phyloP scores from a whole-genome alignment of 2,888 invertebrate genomes.

The Cataglyphis albicans region DNA sequence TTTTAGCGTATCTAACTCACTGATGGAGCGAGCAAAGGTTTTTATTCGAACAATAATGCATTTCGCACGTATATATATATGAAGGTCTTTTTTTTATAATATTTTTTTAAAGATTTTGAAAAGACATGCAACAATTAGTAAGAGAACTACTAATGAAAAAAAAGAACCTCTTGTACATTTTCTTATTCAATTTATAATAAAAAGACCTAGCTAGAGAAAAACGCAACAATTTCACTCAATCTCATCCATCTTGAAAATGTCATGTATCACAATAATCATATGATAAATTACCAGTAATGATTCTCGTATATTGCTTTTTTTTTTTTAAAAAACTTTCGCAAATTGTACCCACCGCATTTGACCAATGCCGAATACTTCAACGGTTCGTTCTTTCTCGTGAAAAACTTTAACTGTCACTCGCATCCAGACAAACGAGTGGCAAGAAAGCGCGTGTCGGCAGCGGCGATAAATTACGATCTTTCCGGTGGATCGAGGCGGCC shows the following conservation, averaged over 20 bases:
- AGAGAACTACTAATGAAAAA: not conserved
- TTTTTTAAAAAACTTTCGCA: not conserved
- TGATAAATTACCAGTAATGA: slow-evolving; percentile 9
- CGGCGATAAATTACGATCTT: slow-evolving; percentile 74
- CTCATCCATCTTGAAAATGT: slow-evolving; percentile 31
- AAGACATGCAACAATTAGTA: not conserved
- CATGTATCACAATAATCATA: not conserved
- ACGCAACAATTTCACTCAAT: not conserved
- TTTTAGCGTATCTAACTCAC: not conserved
- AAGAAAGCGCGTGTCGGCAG: slow-evolving; percentile 57
- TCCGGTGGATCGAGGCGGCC: slow-evolving; percentile 63
- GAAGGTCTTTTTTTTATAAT: not conserved
- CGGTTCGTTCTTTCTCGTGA: slow-evolving; percentile 22
- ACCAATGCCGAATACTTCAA: not conserved
- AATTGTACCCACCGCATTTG: not conserved
- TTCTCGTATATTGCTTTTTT: not conserved
- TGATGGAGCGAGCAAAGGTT: not conserved
- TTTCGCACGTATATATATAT: not conserved
- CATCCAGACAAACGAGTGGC: slow-evolving; percentile 17
- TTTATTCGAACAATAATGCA: not conserved
- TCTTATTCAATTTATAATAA: not conserved
- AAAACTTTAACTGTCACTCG: slow-evolving; percentile 52
- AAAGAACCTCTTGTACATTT: not conserved
- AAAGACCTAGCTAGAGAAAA: not conserved
- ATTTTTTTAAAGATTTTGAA: not conserved